Conservation (phyloP, 2,797 vertebrate species). For the Phataginus tricuspis region DNA sequence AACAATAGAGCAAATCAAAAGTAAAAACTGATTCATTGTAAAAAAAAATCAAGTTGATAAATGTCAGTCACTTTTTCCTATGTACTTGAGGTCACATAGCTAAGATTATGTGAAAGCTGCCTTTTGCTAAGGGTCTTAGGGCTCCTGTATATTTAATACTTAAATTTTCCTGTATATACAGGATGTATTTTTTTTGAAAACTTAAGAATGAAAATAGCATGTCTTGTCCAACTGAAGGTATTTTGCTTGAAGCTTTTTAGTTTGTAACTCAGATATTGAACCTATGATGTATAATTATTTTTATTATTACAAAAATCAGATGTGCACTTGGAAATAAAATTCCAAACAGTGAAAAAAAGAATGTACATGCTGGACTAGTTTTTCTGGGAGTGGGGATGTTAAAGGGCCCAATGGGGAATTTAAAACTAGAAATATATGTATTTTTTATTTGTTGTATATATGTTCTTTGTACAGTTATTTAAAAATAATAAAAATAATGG, state of each 20-base stretch:
- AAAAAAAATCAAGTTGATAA: not conserved
- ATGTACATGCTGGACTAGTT: not conserved
- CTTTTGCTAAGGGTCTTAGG: not conserved
- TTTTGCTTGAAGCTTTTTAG: not conserved
- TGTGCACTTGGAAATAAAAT: not conserved
- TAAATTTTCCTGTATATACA: not conserved
- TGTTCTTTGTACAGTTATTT: not conserved
- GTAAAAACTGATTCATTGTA: not conserved
- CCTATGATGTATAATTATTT: not conserved
- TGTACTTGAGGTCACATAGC: not conserved
- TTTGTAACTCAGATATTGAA: not conserved
- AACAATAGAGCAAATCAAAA: not conserved
- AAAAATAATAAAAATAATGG: not conserved
- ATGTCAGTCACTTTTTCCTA: not conserved
- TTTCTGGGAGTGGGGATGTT: not conserved
- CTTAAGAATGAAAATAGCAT: not conserved
- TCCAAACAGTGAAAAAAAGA: too few relatives aligned
- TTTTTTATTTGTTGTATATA: not conserved
- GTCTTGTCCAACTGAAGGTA: not conserved
- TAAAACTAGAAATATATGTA: not conserved
- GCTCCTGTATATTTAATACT: not conserved
- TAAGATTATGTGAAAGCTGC: not conserved
- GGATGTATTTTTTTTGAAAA: not conserved
- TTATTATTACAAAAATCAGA: not conserved
- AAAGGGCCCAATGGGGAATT: not conserved